Evolutionary conservation across 2,797 vertebrate species (phyloP), one percentile per base, ranked within the genome.

Genomic region (Centropyge bicolor): DNA sequence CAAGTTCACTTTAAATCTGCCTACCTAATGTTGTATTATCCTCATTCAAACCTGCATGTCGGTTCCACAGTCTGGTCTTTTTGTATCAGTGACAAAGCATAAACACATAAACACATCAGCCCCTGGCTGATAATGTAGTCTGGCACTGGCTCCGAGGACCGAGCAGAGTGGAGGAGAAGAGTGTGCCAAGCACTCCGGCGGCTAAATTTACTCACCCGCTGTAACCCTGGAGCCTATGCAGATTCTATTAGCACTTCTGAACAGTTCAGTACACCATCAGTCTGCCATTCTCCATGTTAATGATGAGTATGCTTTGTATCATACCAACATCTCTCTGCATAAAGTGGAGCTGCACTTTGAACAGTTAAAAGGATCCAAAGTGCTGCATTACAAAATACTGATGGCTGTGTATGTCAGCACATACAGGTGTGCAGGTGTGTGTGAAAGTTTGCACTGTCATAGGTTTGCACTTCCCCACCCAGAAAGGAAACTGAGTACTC

Each of bases 21-120:
- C 8, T 46, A 54, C 59, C 40, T 38, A 36, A 46, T 1, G 31
- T 3, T 36, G 22, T 24, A 61, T 73, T 62, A 76, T 71, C 71
- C 76, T 70, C 55, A 76, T 70, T 82, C 62, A 85, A 57, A 84
- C 65, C 79, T 69, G 64, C 48, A 36, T 14, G 63, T 52, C 36
- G 1, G 49, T 17, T 31, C 71, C 40, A 22, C 77, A 56, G 75
- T 78, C 70, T 60, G 77, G 59, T 86, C 70, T 73, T 77, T 82
- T 82, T 87, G 67, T 85, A 82, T 88, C 81, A 52, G 54, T 88
- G 88, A 88, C 85, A 82, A 70, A 83, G 86, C 82, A 81, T 72
- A 79, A 89, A 87, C 88, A 81, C 89, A 75, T 86, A 85, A 88
- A 89, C 87, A 89, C 79, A 86, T 90, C 88, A 79, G 75, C 82